Evolutionary conservation across 2,113 vertebrate genomes (phyloP), one percentile per base, ranked within the genome.

Genomic region (Oreotragus oreotragus): DNA sequence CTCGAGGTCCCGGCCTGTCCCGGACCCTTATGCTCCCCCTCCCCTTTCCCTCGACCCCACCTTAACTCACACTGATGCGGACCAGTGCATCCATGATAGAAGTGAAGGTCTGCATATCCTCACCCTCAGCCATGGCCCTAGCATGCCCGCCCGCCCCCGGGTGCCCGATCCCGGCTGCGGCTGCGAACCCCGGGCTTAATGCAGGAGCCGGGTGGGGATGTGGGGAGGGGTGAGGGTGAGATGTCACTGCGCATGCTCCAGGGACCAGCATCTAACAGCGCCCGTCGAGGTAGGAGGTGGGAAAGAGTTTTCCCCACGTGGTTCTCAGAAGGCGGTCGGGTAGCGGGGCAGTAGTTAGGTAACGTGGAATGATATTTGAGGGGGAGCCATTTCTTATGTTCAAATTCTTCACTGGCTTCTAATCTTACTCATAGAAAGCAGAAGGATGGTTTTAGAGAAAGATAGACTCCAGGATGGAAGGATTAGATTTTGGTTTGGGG

Each of bases 61-160:
- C 85, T 90, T 66, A 95, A 99, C 99, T 99, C 97, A 99, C 99
- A 98, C 99, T 99, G 93, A 99, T 99, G 98, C 99, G 99, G 98
- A 99, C 99, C 98, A 99, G 98, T 14, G 99, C 99, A 97, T 99
- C 99, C 99, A 99, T 99, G 97, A 99, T 99, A 70, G 99, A 99
- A 66, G 99, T 99, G 97, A 99, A 99, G 88, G 99, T 99, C 98
- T 99, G 99, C 95, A 99, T 98, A n/a, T 99, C 98, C 90, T 99
- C 99, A 84, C 99, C 99, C 94, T 99, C 99, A 96, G 99, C 99
- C 99, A 99, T 99, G 98, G 95, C 96, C 98, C 96, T 89, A 47
- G 90, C 84, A 88, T 86, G 88, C 97, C 97, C 94, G 91, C 90
- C 97, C 89, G 85, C 96, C 90, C 95, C 97, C 94, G 95, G 93